These are phyloP conservation scores for Periophthalmus magnuspinnatus DNA, from an alignment of 2,797 vertebrate species.

Conservation along the genomic window DNA sequence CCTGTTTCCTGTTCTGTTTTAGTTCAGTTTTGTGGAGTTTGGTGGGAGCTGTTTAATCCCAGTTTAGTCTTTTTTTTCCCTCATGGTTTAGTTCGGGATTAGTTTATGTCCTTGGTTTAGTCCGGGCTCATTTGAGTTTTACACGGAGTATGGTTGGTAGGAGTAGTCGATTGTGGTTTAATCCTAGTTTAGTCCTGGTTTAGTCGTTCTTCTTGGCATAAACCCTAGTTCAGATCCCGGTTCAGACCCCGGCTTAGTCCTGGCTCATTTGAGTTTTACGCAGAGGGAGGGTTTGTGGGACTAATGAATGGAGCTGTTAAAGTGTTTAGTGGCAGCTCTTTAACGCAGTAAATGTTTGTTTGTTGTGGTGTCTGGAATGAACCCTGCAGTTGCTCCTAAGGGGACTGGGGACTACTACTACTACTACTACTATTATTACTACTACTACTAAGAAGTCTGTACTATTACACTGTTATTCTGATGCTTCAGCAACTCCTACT, in stretches of 20 bases:
- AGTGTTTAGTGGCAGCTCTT: constrained; percentile 64
- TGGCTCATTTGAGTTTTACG: background rate
- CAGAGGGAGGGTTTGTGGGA: constrained; percentile 58
- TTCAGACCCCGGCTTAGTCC: background rate
- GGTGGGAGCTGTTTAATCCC: background rate
- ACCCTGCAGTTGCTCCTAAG: constrained; percentile 5
- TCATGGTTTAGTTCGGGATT: background rate
- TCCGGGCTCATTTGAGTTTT: too few species aligned
- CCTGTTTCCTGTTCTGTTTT: too few species aligned
- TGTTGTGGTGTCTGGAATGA: constrained; percentile 67
- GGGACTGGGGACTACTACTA: background rate
- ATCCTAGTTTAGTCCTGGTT: too few species aligned
- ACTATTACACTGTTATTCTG: too few species aligned
- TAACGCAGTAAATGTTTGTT: constrained; percentile 69
- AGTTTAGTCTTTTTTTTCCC: background rate
- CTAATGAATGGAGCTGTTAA: constrained; percentile 75
- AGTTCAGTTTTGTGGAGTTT: too few species aligned
- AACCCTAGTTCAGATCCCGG: too few species aligned
- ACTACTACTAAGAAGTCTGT: too few species aligned
- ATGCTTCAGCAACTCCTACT: too few species aligned
- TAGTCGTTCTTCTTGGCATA: too few species aligned
- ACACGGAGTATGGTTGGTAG: too few species aligned
- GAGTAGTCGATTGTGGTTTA: too few species aligned
- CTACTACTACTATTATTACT: too few species aligned
- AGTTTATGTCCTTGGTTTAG: background rate